Evolutionary conservation across 2,113 vertebrate genomes (phyloP).

Genomic region (Dolichotis patagonum): DNA sequence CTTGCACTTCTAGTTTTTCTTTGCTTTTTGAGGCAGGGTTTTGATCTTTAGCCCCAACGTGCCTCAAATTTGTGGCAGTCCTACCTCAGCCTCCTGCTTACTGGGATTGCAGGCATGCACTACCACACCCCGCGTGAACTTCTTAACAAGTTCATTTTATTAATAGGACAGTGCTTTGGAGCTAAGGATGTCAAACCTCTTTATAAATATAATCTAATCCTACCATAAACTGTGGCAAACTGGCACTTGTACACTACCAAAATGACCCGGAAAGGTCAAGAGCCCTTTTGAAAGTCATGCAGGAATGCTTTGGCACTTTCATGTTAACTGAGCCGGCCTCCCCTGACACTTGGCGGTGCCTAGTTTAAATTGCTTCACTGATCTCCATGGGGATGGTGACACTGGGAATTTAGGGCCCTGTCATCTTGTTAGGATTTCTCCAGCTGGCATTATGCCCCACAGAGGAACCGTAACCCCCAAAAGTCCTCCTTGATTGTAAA

Average conservation of each 20-base stretch:
- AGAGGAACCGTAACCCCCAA: not conserved
- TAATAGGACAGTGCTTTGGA: conserved; percentile 54
- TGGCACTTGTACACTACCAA: conserved; percentile 27
- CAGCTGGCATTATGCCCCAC: not conserved
- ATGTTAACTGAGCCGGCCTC: not conserved
- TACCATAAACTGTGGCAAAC: not conserved
- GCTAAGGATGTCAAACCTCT: conserved; percentile 21
- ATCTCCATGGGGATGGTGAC: not conserved
- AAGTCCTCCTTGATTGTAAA: conserved; percentile 16
- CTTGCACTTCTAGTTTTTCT: not conserved
- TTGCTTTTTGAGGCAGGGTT: not conserved
- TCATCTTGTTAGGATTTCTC: not conserved
- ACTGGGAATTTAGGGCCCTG: not conserved
- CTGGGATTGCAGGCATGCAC: not conserved
- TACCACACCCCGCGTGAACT: not conserved
- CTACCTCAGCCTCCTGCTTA: not conserved
- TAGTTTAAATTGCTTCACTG: not conserved
- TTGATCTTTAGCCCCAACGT: not conserved
- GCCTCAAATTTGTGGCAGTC: not conserved
- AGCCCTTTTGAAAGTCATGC: conserved; percentile 2
- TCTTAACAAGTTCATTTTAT: conserved; percentile 45
- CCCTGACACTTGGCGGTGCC: not conserved
- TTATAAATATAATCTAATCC: conserved; percentile 64
- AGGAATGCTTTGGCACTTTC: not conserved
- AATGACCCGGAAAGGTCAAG: conserved; percentile 40